phyloP scores from a whole-genome alignment of 2,888 invertebrate species.

The Smittia aterrima region DNA sequence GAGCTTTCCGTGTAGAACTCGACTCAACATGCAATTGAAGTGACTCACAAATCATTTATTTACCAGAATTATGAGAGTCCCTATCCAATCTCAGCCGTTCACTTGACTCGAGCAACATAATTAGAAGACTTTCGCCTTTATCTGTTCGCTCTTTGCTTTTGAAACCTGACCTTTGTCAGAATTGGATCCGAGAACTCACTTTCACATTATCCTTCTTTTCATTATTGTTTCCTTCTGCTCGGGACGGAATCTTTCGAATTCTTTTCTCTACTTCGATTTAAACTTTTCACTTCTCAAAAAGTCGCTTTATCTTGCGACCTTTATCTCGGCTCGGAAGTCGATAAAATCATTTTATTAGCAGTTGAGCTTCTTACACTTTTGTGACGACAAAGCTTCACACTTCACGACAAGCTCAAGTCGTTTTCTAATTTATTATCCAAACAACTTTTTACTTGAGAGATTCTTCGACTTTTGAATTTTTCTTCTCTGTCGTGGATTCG shows the following conservation, averaged over 20 bases:
- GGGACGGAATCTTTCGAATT: not conserved
- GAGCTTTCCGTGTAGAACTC: not conserved
- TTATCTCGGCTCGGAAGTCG: not conserved
- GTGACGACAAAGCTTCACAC: not conserved
- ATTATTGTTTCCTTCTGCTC: not conserved
- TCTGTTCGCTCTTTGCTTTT: no score
- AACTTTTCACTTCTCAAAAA: not conserved
- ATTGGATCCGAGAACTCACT: not conserved
- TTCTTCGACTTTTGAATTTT: not conserved
- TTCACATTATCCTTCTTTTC: conserved; percentile 4
- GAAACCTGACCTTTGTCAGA: not conserved
- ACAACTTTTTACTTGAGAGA: not conserved
- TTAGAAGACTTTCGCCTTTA: not conserved
- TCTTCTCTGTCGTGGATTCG: not conserved
- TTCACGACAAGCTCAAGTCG: not conserved
- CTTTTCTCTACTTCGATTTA: not conserved
- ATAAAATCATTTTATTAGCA: not conserved
- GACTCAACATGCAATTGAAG: not conserved
- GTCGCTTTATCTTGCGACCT: not conserved
- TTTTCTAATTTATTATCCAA: not conserved
- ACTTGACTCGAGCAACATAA: not conserved
- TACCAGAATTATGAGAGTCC: not conserved
- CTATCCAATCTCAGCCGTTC: not conserved
- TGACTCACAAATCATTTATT: not conserved
- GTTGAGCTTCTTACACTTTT: not conserved